A percentile compares a stretch with the other conserved stretches of the same genome.
These are phyloP conservation scores for Pavo muticus DNA, from an alignment of 2,113 vertebrate species.

Conservation along the genomic window DNA sequence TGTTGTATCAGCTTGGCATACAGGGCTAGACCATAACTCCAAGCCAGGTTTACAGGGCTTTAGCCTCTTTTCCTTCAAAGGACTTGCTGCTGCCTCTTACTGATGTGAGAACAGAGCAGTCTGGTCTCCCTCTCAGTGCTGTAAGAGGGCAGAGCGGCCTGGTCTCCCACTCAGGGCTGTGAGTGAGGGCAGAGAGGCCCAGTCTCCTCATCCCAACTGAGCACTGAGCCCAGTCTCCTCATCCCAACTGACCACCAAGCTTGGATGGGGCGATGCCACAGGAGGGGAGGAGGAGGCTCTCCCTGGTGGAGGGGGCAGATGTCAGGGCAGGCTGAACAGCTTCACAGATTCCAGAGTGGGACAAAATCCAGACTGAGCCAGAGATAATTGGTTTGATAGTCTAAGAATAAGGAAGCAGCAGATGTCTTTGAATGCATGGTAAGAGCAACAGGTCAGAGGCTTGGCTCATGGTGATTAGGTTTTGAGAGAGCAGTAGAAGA, in stretches of 20 bases:
- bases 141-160: background rate
- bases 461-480: background rate
- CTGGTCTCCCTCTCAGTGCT: background rate
- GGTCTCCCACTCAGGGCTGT: background rate
- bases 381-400: background rate
- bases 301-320: accelerated
- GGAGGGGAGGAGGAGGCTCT: background rate
- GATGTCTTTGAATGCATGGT: background rate
- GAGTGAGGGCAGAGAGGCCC: background rate
- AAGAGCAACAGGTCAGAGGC: background rate
- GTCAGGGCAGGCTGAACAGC: background rate
- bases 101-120: background rate
- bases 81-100: background rate
- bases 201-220: background rate
- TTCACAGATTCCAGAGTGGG: background rate
- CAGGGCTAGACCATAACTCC: background rate
- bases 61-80: background rate
- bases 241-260: background rate
- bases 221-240: background rate
- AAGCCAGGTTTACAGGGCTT: background rate
- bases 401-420: background rate
- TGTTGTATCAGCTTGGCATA: background rate
- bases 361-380: background rate
- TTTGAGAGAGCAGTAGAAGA: background rate
- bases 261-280: background rate